These are phyloP conservation scores for Recurvirostra avosetta DNA, from an alignment of 2,113 vertebrate species.

Conservation along the genomic window DNA sequence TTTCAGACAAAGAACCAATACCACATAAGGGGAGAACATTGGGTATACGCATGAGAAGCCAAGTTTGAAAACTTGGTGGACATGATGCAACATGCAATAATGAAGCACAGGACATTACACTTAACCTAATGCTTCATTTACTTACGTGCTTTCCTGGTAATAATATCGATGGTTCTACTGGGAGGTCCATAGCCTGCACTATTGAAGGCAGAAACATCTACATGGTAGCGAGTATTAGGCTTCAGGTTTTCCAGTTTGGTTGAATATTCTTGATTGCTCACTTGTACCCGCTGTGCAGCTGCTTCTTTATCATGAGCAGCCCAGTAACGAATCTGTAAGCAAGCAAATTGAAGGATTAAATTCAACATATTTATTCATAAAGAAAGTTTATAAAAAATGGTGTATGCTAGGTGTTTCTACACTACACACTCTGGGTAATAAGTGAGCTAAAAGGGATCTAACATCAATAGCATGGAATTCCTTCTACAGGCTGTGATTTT, in stretches of 20 bases:
- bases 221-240: conserved; percentile 82
- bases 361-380: not conserved
- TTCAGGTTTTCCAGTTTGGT: conserved; percentile 85
- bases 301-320: conserved; percentile 82
- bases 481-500: not conserved
- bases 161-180: conserved; percentile 74
- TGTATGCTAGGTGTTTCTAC: not conserved
- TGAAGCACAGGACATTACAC: not conserved
- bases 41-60: not conserved
- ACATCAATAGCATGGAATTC: not conserved
- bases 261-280: conserved; percentile 81
- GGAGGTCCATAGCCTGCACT: conserved; percentile 88
- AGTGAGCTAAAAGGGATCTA: not conserved
- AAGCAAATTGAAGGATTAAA: not conserved
- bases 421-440: not conserved
- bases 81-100: not conserved
- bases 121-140: not conserved
- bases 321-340: conserved; percentile 89
- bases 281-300: conserved; percentile 79
- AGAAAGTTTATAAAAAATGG: not conserved
- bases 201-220: conserved; percentile 89
- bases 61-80: not conserved
- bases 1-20: not conserved
- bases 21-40: not conserved
- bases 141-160: conserved; percentile 93